Evolutionary conservation across 2,888 invertebrate species (phyloP).

Genomic region (Nemotelus pantherinus): DNA sequence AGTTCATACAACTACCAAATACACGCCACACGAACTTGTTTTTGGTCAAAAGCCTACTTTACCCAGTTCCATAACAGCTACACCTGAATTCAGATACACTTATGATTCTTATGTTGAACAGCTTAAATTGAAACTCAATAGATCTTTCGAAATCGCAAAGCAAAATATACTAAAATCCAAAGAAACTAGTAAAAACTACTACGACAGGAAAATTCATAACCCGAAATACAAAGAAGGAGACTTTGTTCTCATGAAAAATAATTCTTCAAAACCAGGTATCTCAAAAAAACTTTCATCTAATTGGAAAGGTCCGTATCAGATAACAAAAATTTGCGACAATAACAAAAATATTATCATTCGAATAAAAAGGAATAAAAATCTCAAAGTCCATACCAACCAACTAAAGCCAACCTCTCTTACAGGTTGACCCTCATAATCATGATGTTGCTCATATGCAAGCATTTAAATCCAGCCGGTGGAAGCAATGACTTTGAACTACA

Average conservation of each 20-base stretch:
- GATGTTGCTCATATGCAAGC: no score
- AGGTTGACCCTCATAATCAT: no score
- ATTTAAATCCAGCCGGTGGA: no score
- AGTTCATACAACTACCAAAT: neutral
- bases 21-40: neutral
- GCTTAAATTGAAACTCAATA: constrained; percentile 44
- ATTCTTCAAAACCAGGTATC: constrained; percentile 24
- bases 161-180: constrained; percentile 45
- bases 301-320: no score
- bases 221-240: constrained; percentile 38
- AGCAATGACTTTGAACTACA: no score
- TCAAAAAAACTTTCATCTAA: no score
- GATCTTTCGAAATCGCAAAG: constrained; percentile 42
- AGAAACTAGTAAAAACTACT: constrained; percentile 33
- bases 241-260: constrained; percentile 44
- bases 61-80: constrained; percentile 54
- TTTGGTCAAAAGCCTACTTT: constrained; percentile 53
- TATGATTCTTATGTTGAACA: constrained; percentile 49
- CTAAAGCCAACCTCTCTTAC: no score
- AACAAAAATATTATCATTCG: no score
- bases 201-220: constrained; percentile 34
- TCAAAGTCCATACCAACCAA: no score
- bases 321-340: no score
- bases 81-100: no score
- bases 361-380: no score